phyloP scores from a whole-genome alignment of 2,113 vertebrate genomes.

The Chaetorhynchus papuensis region DNA sequence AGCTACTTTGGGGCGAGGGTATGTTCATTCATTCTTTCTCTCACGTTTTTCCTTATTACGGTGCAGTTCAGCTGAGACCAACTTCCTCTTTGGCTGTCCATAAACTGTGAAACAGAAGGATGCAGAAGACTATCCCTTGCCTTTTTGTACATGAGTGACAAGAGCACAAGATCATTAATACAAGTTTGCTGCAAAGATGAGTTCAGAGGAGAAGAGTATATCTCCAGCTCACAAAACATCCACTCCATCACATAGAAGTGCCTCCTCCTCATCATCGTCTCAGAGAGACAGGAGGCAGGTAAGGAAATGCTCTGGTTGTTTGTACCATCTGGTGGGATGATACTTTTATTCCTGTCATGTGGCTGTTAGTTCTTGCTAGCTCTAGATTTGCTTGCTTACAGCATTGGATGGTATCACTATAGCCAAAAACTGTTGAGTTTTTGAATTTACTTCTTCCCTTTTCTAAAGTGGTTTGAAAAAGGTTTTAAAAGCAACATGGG shows the following conservation, averaged over 20 bases:
- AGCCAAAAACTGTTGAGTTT: neutral
- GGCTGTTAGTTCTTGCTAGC: neutral
- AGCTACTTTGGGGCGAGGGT: neutral
- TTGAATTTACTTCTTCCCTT: neutral
- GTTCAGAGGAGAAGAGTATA: conserved; percentile 88
- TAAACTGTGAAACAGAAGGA: conserved; percentile 61
- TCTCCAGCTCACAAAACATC: conserved; percentile 85
- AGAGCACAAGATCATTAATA: conserved; percentile 57
- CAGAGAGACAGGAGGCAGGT: conserved; percentile 96
- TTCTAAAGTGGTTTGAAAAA: neutral
- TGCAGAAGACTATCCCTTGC: conserved; percentile 1
- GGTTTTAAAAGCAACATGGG: neutral
- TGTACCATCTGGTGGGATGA: neutral
- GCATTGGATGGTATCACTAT: neutral
- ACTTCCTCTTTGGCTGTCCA: neutral
- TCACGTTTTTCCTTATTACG: conserved; percentile 41
- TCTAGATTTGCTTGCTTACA: neutral
- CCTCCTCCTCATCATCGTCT: conserved; percentile 88
- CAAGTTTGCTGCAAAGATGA: conserved; percentile 80
- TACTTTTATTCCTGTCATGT: neutral
- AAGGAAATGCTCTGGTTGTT: conserved; percentile 20
- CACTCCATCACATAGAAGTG: conserved; percentile 92
- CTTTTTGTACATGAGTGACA: conserved; percentile 45
- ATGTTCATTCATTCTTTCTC: neutral
- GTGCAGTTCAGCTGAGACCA: neutral